Conservation (phyloP, 2,888 invertebrate species). For the Sicus ferrugineus region DNA sequence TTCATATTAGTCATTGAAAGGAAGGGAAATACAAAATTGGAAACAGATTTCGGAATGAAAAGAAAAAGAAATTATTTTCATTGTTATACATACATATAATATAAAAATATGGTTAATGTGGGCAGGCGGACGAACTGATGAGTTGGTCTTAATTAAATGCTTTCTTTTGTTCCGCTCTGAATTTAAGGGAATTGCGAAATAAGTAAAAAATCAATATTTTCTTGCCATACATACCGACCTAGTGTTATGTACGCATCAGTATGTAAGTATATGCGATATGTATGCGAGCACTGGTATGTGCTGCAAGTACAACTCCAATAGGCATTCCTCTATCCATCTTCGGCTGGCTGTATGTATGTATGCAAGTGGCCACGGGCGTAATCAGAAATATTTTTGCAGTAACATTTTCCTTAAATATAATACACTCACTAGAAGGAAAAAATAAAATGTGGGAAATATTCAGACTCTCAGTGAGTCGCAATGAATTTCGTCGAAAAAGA, state of each 20-base stretch:
- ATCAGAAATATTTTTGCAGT: too few species aligned
- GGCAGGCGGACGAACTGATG: background rate
- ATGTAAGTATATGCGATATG: too few species aligned
- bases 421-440: too few species aligned
- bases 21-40: background rate
- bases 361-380: too few species aligned
- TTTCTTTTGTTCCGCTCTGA: background rate
- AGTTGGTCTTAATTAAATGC: background rate
- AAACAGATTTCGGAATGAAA: background rate
- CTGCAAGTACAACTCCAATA: background rate
- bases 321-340: background rate
- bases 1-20: too few species aligned
- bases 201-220: slow-evolving; percentile 26
- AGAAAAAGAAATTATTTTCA: background rate
- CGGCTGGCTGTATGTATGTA: background rate
- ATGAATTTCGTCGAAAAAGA: too few species aligned
- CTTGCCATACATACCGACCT: slow-evolving; percentile 16
- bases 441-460: too few species aligned
- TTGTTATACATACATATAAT: too few species aligned
- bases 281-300: too few species aligned
- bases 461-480: too few species aligned
- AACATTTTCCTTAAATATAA: too few species aligned
- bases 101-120: background rate
- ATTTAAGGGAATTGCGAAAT: background rate
- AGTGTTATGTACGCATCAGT: too few species aligned